Conservation (phyloP, 2,888 invertebrate genomes). For the Dorcus hopei region DNA sequence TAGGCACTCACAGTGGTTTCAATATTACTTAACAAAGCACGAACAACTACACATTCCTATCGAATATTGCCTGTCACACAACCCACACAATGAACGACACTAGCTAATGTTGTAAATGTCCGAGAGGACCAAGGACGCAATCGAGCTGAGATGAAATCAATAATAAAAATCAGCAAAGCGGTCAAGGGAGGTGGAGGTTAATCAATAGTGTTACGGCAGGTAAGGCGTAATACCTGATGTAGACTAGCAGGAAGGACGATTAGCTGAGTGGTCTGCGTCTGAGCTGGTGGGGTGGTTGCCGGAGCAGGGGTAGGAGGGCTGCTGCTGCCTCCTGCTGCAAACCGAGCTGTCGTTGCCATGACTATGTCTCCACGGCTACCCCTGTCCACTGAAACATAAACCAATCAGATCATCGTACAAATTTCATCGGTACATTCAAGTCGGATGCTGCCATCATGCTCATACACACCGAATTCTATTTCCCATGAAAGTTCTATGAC, state of each 20-base stretch:
- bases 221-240: constrained; percentile 45
- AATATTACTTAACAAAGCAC: no score
- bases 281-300: constrained; percentile 47
- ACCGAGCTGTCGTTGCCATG: constrained; percentile 59
- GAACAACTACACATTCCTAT: no score
- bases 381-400: constrained; percentile 46
- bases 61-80: no score
- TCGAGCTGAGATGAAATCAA: neutral
- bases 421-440: neutral
- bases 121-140: neutral
- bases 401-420: constrained; percentile 18
- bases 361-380: constrained; percentile 48
- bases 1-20: no score
- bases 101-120: neutral
- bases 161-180: constrained; percentile 16
- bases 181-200: constrained; percentile 2
- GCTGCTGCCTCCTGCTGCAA: constrained; percentile 57
- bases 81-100: no score
- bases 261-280: constrained; percentile 48
- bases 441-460: no score
- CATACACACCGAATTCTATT: no score
- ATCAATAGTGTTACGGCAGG: constrained; percentile 14
- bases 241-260: constrained; percentile 51
- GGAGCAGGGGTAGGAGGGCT: constrained; percentile 49
- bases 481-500: no score